Evolutionary conservation across 2,888 invertebrate species (phyloP), one percentile per base, ranked within the genome.

Genomic region (Cryptophagus acutangulus): DNA sequence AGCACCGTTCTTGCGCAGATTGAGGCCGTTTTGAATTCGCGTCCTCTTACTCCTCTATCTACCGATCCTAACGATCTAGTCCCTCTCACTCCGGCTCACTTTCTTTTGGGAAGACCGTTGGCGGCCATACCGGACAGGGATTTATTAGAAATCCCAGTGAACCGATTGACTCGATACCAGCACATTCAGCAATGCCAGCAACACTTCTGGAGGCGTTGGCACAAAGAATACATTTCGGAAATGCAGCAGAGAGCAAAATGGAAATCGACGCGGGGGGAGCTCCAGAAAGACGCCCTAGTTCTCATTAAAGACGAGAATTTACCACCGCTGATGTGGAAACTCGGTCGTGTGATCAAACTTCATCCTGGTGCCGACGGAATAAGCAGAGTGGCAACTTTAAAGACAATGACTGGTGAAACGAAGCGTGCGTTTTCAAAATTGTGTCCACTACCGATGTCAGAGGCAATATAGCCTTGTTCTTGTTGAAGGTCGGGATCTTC

Each of bases 61-160:
- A 8, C n/a, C 26, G 4, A n/a, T n/a, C 26, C 26, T 26, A 13
- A 26, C 3, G 26, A 26, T 8, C n/a, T 26, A 4, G 9, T 8
- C 9, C 26, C 26, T 4, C 12, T 26, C 4, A 26, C 26, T 3
- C 26, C 26, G 12, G 26, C 26, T 20, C 20, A 57, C 31, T 51
- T 57, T 18, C 41, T 57, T 8, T 51, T 54, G 33, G 52, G 52
- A 1, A 20, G 29, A 6, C 26, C 49, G 2, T 15, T 51, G 2
- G 43, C 33, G 1, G 26, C 43, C 1, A 9, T 54, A 2, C 51
- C 49, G n/a, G 49, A 52, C 10, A 46, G 41, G 36, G 16, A 33
- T 8, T 17, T 36, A 16, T 17, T 2, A 16, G 17, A 36, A 5
- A 17, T 43, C 2, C 35, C 24, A 15, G 17, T 25, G 3, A 40